These are phyloP conservation scores for Mungos mungo DNA, from an alignment of 2,113 vertebrate genomes.

Conservation along the genomic window DNA sequence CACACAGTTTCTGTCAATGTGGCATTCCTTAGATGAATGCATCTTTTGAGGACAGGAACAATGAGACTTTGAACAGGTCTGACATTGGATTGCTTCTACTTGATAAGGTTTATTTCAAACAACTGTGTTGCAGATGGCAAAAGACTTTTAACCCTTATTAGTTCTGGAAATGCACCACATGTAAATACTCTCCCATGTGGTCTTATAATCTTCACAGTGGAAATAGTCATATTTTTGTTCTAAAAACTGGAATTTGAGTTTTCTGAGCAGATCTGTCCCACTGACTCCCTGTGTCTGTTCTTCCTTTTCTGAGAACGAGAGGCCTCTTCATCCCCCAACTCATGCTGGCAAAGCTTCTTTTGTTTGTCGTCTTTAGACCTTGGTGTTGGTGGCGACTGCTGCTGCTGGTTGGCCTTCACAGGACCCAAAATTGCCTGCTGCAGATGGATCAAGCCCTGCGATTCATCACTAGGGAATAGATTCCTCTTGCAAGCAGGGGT, in stretches of 20 bases:
- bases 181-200: too few species aligned
- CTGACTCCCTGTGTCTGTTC: background rate
- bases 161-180: too few species aligned
- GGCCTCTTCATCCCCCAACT: background rate
- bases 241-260: constrained; percentile 86
- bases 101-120: too few species aligned
- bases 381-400: background rate
- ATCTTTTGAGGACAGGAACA: too few species aligned
- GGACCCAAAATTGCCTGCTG: accelerated
- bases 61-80: too few species aligned
- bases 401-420: background rate
- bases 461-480: constrained; percentile 73
- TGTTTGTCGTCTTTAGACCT: background rate
- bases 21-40: too few species aligned
- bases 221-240: constrained; percentile 89
- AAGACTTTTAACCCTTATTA: too few species aligned
- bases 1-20: too few species aligned
- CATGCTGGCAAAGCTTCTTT: background rate
- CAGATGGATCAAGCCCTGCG: constrained; percentile 63
- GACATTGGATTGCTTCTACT: too few species aligned
- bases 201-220: too few species aligned
- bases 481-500: too few species aligned
- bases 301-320: background rate
- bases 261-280: background rate
- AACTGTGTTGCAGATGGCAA: too few species aligned